Conservation (phyloP, 2,113 vertebrate species). For the Pollachius pollachius region DNA sequence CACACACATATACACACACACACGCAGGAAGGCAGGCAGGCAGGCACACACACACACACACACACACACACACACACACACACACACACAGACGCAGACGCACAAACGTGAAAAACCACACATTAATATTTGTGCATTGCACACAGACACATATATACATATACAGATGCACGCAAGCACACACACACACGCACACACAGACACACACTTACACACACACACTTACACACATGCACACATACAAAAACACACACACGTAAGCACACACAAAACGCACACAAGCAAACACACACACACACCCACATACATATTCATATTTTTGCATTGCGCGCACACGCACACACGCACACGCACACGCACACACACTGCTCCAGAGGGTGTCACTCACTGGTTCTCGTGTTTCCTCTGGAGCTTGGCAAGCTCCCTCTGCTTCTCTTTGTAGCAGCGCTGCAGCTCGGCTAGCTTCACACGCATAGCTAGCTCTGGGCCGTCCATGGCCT, state of each 20-base stretch:
- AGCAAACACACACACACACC: constrained; percentile 60
- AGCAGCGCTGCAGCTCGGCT: constrained; percentile 88
- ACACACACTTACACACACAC: constrained; percentile 27
- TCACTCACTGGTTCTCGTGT: constrained; percentile 84
- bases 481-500: constrained; percentile 89
- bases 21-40: too few relatives aligned
- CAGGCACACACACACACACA: too few relatives aligned
- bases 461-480: constrained; percentile 88
- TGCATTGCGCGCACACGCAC: too few relatives aligned
- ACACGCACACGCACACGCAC: too few relatives aligned
- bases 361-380: not conserved
- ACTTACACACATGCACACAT: not conserved
- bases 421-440: constrained; percentile 96
- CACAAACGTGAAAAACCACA: not conserved
- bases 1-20: too few relatives aligned
- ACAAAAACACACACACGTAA: not conserved
- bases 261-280: not conserved
- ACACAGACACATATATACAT: not conserved
- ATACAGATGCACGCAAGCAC: not conserved
- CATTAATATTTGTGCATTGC: not conserved
- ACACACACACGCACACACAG: too few relatives aligned
- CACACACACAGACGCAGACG: not conserved
- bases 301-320: constrained; percentile 24
- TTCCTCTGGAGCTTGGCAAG: constrained; percentile 89
- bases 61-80: constrained; percentile 6